Evolutionary conservation across 2,888 invertebrate genomes (phyloP), one percentile per base, ranked within the genome.

Genomic region (Oligia fasciuncula): DNA sequence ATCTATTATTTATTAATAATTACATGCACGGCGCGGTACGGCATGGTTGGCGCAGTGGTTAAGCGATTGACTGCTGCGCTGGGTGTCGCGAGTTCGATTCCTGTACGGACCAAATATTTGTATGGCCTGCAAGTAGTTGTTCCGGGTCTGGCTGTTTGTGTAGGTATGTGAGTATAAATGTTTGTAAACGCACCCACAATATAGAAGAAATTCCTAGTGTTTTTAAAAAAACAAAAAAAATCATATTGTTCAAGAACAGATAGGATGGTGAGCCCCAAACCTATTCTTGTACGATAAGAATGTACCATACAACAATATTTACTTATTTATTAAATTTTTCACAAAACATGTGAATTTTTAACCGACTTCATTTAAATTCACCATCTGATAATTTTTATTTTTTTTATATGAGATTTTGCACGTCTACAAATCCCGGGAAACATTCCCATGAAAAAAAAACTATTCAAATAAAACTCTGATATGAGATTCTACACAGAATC

Each of bases 401-500:
- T 11, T 49, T 4, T 1, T 2, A 11, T 4, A 11, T 11, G 11
- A 11, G 3, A 9, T n/a, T 57, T 9, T 23, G 23, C 23, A 57
- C 1, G 17, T 43, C 46, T 43, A 4, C 5, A 4, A 68, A 63
- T 49, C 35, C n/a, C 73, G 73, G 84, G n/a, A 60, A 6, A 35
- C 5, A 23, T 1, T 76, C 60, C 84, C 83, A 67, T 35, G 23
- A 73, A 73, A 49, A 13, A 49, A 13, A 49, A 49, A 49, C 4
- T 49, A 49, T 14, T 14, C 14, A 49, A 14, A 49, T 49, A 49
- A 49, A 49, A 49, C 14, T 49, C 49, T 49, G 13, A 57, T 1
- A n/a, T 11, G 11, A 11, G n/a, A 11, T n/a, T 60, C 57, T n/a
- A n/a, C 57, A 57, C 9, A 60, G 11, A 23, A n/a, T 57, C 57